Evolutionary conservation across 2,113 vertebrate genomes (phyloP).

Genomic region (Philantomba maxwellii): DNA sequence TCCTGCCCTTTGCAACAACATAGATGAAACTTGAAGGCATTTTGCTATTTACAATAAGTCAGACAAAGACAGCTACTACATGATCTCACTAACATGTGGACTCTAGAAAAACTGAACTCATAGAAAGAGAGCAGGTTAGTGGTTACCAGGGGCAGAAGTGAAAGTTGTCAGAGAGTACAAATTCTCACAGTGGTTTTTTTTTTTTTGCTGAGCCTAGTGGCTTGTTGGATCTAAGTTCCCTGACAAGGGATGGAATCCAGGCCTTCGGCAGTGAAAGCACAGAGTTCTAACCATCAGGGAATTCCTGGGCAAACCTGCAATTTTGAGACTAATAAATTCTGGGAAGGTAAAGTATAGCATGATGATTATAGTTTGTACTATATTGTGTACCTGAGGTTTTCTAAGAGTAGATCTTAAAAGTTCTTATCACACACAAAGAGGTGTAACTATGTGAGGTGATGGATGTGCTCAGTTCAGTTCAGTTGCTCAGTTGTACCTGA

Average conservation of each 20-base stretch:
- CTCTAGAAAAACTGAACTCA: background rate
- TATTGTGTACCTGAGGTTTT: background rate
- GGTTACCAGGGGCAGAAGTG: background rate
- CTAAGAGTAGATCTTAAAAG: background rate
- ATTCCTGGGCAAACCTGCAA: background rate
- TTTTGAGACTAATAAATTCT: background rate
- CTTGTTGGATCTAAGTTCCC: background rate
- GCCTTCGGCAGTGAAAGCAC: background rate
- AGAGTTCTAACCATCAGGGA: background rate
- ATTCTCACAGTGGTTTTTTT: background rate
- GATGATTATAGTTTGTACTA: background rate
- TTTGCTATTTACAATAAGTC: background rate
- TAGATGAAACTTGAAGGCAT: background rate
- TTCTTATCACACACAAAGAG: background rate
- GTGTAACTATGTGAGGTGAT: background rate
- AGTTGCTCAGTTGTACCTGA: accelerated
- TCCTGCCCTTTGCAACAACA: background rate
- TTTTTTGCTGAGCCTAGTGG: background rate
- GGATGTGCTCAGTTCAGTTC: too few relatives aligned
- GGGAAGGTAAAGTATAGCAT: background rate
- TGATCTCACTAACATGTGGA: background rate
- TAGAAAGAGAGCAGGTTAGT: background rate
- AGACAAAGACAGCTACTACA: background rate
- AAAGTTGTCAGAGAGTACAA: background rate
- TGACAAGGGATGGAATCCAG: background rate